Conservation (phyloP, 2,113 vertebrate genomes). For the Junco hyemalis region DNA sequence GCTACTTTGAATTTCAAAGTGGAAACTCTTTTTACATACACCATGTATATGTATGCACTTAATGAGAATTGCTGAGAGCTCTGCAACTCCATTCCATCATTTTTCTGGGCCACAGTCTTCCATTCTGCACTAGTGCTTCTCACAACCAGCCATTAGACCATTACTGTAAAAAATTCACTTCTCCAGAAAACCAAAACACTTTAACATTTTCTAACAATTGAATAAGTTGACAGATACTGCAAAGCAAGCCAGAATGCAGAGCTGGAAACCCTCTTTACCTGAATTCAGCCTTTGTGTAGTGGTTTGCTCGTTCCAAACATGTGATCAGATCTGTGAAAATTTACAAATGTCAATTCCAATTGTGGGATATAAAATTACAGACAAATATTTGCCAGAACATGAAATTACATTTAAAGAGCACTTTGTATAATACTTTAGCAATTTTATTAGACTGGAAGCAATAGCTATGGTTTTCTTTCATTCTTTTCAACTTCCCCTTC, state of each 20-base stretch:
- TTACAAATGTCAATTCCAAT: constrained; percentile 14
- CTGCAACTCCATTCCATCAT: background rate
- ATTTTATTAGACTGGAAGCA: background rate
- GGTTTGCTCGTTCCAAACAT: constrained; percentile 81
- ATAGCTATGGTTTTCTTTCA: background rate
- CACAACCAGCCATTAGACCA: background rate
- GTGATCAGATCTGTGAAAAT: constrained; percentile 83
- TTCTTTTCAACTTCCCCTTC: background rate
- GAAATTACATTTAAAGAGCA: background rate
- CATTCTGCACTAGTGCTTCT: background rate
- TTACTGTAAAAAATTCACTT: background rate
- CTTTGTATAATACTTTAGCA: background rate
- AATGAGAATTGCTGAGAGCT: background rate
- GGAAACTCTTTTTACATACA: background rate
- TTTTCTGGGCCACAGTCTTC: background rate
- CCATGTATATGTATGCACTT: background rate
- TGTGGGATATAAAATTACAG: background rate
- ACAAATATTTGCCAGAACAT: background rate
- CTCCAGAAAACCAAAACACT: background rate
- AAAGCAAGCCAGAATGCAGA: background rate
- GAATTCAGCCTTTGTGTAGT: constrained; percentile 77
- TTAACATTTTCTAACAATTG: background rate
- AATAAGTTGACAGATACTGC: background rate
- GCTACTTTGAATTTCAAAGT: constrained; percentile 34
- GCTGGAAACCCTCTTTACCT: constrained; percentile 74